Evolutionary conservation across 2,888 invertebrate genomes (phyloP).

Genomic region (Siphlonurus alternatus): DNA sequence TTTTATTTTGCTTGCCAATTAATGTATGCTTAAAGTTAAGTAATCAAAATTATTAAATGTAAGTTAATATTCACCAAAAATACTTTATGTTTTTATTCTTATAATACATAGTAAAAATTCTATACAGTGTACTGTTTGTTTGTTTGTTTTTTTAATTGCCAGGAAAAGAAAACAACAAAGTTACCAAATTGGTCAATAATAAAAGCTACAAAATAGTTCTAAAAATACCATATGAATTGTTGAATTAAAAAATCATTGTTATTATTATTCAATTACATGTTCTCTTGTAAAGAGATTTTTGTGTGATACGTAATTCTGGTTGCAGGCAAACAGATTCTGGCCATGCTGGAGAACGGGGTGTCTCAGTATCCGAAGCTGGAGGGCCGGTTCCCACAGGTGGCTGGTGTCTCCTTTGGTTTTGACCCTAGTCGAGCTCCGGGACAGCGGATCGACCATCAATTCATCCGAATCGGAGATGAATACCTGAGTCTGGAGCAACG

Average conservation of each 20-base stretch:
- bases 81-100: too few species aligned
- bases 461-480: conserved; percentile 72
- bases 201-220: too few species aligned
- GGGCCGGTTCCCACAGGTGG: conserved; percentile 76
- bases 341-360: conserved; percentile 69
- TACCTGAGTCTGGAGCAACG: conserved; percentile 50
- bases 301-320: conserved; percentile 10
- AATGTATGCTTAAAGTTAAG: background rate
- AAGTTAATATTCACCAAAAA: too few species aligned
- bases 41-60: too few species aligned
- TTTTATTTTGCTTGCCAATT: background rate
- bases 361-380: conserved; percentile 73
- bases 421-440: conserved; percentile 53
- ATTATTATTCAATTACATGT: background rate
- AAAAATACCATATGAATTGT: too few species aligned
- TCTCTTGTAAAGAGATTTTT: background rate
- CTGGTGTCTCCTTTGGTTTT: conserved; percentile 60
- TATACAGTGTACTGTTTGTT: too few species aligned
- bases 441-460: conserved; percentile 44
- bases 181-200: too few species aligned
- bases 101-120: too few species aligned
- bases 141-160: too few species aligned
- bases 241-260: too few species aligned
- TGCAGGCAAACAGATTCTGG: conserved; percentile 43
- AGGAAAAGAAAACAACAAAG: too few species aligned